A percentile compares a stretch with the other conserved stretches of the same genome.
These are phyloP conservation scores for Bhutanitis thaidina DNA, from an alignment of 2,888 invertebrate genomes.

Conservation along the genomic window DNA sequence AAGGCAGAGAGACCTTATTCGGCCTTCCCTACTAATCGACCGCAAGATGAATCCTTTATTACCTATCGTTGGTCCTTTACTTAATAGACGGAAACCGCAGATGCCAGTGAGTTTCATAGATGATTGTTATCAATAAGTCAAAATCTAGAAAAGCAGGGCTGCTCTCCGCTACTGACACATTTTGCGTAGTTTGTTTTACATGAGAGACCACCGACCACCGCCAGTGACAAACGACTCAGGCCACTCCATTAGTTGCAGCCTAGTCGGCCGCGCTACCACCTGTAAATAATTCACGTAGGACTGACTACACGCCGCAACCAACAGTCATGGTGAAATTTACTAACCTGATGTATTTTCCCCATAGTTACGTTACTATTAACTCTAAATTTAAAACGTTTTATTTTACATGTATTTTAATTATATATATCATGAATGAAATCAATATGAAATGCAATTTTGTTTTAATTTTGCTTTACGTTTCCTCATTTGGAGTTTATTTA, in stretches of 20 bases:
- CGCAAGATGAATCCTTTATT: not conserved
- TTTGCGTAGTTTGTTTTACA: conserved; percentile 50
- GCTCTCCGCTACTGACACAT: conserved; percentile 42
- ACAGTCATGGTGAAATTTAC: not conserved
- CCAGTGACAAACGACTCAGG: conserved; percentile 68
- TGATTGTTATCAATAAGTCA: conserved; percentile 25
- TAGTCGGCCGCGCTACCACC: conserved; percentile 61
- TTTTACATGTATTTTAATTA: no score
- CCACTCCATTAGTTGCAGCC: conserved; percentile 74
- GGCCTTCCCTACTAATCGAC: not conserved
- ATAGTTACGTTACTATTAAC: no score
- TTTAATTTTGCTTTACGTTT: no score
- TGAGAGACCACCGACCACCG: conserved; percentile 47
- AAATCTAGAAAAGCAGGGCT: conserved; percentile 27
- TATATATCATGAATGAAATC: no score
- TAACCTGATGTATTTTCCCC: no score
- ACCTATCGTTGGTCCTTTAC: not conserved
- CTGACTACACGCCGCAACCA: not conserved
- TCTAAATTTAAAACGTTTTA: no score
- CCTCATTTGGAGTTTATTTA: no score
- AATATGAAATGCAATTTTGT: no score
- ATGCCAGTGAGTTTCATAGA: conserved; percentile 13
- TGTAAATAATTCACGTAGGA: conserved; percentile 72
- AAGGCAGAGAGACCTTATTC: not conserved
- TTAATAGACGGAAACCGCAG: not conserved